Base-by-base conservation (phyloP, 2,888 invertebrate species). In the Pyrrhia umbra region DNA sequence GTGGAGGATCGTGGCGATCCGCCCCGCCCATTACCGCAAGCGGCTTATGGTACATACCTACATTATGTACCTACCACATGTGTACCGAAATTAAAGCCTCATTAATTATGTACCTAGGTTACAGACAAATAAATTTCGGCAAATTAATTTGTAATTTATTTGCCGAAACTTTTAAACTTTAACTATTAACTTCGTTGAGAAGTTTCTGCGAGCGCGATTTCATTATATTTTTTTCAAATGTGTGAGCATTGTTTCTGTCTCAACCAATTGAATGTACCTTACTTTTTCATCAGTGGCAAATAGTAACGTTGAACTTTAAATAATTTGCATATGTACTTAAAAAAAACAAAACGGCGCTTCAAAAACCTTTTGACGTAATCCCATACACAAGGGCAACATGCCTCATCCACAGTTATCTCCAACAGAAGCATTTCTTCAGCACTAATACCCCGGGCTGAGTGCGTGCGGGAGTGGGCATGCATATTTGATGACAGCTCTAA, bases 401-500 rank as follows among this genome's bases (percentile, higher is more conserved):
- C 43, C 39, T 52, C 50, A 68, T 55, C 42, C 46, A 23, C 62
- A 61, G 62, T 58, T 72, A 75, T 75, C 75, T 75, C 34, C 23
- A 49, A 42, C 21, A 40, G 23, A 25, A 42, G 39, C 52, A 72
- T 66, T 72, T 59, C 76, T 71, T 15, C 52, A 60, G 60, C 66
- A 55, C 72, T 70, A 66, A 72, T 59, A 40, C 75, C 57, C 52
- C 49, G 51, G 56, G 76, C 47, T 59, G 67, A 76, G 82, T 85
- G 80, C 84, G 81, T 85, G 81, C 81, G 85, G 87, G 88, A 88
- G 88, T 88, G 77, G 61, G 79, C 86, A 87, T 92, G 87, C 89
- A 92, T 92, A 92, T 92, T 92, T 92, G 81, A 92, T 92, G 82
- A 47, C 64, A 75, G 79, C 84, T 84, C 86, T 92, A 91, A 88